Conservation (phyloP, 64 coral and sea anemone genomes). For the Pocillopora damicornis region DNA sequence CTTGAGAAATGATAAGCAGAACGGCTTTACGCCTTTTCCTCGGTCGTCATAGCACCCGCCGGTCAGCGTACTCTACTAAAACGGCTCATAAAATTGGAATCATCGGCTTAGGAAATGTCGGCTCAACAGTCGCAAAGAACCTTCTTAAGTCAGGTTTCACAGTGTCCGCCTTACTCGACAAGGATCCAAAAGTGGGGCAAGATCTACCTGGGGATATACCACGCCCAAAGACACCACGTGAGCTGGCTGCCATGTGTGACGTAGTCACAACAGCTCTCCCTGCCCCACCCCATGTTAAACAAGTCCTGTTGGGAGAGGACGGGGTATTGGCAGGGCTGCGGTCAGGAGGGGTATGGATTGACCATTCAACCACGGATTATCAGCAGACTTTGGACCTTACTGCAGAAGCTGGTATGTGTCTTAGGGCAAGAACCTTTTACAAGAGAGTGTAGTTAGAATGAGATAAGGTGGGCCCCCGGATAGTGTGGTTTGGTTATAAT, state of each 20-base stretch:
- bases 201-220: constrained; percentile 32
- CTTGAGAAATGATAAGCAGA: not conserved
- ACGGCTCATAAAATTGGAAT: constrained; percentile 51
- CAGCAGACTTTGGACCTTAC: constrained; percentile 51
- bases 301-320: constrained; percentile 43
- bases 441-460: not conserved
- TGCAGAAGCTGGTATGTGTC: constrained; percentile 18
- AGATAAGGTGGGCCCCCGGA: no score
- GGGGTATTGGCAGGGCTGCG: constrained; percentile 36
- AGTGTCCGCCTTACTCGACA: constrained; percentile 10
- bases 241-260: constrained; percentile 48
- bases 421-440: not conserved
- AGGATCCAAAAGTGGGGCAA: constrained; percentile 4
- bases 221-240: not conserved
- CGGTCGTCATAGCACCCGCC: not conserved
- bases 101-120: constrained; percentile 73
- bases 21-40: not conserved
- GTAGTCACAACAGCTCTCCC: constrained; percentile 64
- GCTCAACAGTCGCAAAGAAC: constrained; percentile 16
- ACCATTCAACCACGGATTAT: constrained; percentile 68
- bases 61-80: not conserved
- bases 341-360: constrained; percentile 49
- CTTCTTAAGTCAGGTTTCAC: constrained; percentile 29
- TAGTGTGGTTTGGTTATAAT: no score
- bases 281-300: constrained; percentile 51